Evolutionary conservation across 2,797 vertebrate genomes (phyloP).

Genomic region (Chelon labrosus): DNA sequence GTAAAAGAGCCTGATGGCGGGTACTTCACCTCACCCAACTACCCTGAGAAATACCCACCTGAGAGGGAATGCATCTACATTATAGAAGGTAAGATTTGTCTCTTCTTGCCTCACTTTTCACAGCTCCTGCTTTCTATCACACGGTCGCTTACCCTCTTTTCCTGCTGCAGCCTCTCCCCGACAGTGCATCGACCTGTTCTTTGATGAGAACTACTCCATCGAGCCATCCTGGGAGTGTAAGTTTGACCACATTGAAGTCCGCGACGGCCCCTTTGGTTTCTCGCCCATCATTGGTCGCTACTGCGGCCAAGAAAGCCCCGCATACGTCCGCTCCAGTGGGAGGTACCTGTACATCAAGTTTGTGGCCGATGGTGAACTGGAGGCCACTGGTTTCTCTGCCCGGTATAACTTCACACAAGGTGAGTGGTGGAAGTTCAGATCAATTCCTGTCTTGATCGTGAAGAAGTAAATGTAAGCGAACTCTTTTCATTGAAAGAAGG

Average conservation of each 20-base stretch:
- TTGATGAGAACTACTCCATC: conserved; percentile 96
- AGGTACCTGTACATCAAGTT: conserved; percentile 99
- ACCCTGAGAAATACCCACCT: conserved; percentile 96
- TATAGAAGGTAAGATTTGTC: conserved; percentile 91
- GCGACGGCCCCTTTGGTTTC: conserved; percentile 97
- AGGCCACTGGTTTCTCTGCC: conserved; percentile 95
- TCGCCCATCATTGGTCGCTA: conserved; percentile 98
- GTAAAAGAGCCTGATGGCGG: conserved; percentile 94
- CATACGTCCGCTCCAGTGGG: conserved; percentile 94
- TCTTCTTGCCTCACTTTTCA: background rate
- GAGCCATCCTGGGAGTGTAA: conserved; percentile 99
- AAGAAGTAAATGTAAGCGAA: background rate
- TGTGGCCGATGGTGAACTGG: conserved; percentile 96
- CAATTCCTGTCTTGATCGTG: background rate
- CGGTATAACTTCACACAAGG: conserved; percentile 98
- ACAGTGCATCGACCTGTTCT: conserved; percentile 97
- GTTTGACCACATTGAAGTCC: conserved; percentile 98
- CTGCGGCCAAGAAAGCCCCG: conserved; percentile 95
- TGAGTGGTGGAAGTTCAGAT: conserved; percentile 69
- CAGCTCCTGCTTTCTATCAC: background rate
- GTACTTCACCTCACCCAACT: conserved; percentile 96
- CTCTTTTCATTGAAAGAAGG: background rate
- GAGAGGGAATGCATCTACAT: conserved; percentile 98
- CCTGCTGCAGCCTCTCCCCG: conserved; percentile 90
- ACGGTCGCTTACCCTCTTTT: conserved; percentile 27